Evolutionary conservation across 30 jellyfish, hydroid and myxozoan genomes (phyloP).

Genomic region (Sanderia malayensis): DNA sequence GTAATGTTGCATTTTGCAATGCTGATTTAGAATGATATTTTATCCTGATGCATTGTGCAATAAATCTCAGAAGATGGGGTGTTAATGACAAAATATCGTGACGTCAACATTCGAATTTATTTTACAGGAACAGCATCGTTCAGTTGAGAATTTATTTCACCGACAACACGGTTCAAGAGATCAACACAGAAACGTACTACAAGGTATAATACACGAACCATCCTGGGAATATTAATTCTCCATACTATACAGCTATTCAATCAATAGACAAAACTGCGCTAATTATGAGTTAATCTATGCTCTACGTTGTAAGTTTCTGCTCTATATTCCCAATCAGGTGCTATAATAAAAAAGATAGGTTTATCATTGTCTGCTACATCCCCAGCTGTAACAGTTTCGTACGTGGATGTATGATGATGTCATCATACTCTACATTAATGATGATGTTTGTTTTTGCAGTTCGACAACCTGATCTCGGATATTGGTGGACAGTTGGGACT

Average conservation of each 20-base stretch:
- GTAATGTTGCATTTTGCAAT: not conserved
- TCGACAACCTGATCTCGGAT: conserved; percentile 56
- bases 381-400: not conserved
- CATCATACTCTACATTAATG: not conserved
- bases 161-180: conserved; percentile 35
- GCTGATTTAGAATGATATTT: not conserved
- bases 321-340: too few species aligned
- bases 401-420: not conserved
- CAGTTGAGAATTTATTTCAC: conserved; percentile 16
- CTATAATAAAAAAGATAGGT: not conserved
- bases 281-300: too few species aligned
- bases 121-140: conserved; percentile 39
- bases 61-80: not conserved
- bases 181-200: conserved; percentile 35
- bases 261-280: too few species aligned
- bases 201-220: too few species aligned
- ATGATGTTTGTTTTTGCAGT: conserved; percentile 11
- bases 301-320: too few species aligned
- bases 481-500: conserved; percentile 65
- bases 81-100: too few species aligned
- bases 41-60: not conserved
- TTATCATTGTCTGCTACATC: not conserved
- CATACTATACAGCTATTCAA: too few species aligned
- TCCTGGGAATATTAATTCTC: too few species aligned
- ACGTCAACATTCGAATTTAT: not conserved